Evolutionary conservation across 2,888 invertebrate species (phyloP).

Genomic region (Nomada fucata): DNA sequence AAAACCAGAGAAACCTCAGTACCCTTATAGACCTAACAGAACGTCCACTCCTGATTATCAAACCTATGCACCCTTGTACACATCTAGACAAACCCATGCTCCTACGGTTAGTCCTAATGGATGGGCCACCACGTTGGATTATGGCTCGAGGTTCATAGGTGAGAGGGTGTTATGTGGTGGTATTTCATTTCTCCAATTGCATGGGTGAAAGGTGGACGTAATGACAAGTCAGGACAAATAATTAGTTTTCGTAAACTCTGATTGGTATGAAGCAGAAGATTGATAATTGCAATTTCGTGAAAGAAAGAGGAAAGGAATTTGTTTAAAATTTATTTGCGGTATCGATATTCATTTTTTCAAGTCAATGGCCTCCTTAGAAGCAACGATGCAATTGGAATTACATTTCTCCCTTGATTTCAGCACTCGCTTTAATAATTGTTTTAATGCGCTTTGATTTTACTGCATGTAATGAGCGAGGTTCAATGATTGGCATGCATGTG

Average conservation of each 20-base stretch:
- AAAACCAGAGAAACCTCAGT: constrained; percentile 81
- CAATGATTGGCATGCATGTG: constrained; percentile 1
- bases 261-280: neutral
- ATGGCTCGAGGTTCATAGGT: constrained; percentile 74
- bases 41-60: constrained; percentile 75
- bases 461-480: constrained; percentile 8
- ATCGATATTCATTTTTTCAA: neutral
- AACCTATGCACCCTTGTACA: constrained; percentile 82
- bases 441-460: constrained; percentile 1
- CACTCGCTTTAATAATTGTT: neutral
- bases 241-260: neutral
- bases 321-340: neutral
- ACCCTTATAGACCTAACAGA: constrained; percentile 79
- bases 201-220: neutral
- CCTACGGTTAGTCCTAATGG: constrained; percentile 77
- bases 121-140: constrained; percentile 55
- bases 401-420: neutral
- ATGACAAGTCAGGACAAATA: too few species aligned
- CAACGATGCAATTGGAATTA: constrained; percentile 13
- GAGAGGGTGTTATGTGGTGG: constrained; percentile 62
- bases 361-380: neutral
- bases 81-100: constrained; percentile 73
- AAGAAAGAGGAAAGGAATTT: too few species aligned
- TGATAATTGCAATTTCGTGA: neutral
- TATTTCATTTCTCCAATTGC: constrained; percentile 5